These are phyloP conservation scores for Synergus umbraculus DNA, from an alignment of 2,888 invertebrate species.

Conservation along the genomic window DNA sequence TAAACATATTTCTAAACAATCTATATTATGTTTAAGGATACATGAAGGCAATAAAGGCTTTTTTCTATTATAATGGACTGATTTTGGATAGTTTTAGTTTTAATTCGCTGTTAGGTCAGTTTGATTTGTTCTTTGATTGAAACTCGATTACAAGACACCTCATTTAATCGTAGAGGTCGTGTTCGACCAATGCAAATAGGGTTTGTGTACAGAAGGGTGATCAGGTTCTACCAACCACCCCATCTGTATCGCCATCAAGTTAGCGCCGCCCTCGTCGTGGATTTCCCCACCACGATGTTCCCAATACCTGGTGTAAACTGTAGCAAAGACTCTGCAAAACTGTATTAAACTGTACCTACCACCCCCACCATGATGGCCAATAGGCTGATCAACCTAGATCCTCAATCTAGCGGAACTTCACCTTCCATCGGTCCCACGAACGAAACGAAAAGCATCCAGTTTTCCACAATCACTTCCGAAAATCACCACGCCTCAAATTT, in stretches of 20 bases:
- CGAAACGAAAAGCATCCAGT: slow-evolving; percentile 27
- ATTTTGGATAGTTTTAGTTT: neutral
- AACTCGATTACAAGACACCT: neutral
- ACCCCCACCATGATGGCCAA: slow-evolving; percentile 5
- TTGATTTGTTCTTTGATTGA: neutral
- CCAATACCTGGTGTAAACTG: slow-evolving; percentile 22
- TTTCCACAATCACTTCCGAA: slow-evolving; percentile 20
- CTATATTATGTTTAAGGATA: too few species aligned
- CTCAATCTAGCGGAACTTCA: slow-evolving; percentile 41
- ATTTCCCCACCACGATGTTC: neutral
- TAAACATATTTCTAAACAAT: too few species aligned
- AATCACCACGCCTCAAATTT: slow-evolving; percentile 11
- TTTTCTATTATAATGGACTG: neutral
- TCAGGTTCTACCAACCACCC: slow-evolving; percentile 4
- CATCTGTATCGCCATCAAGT: slow-evolving; percentile 1
- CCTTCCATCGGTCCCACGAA: slow-evolving; percentile 29
- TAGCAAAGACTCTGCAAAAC: slow-evolving; percentile 11
- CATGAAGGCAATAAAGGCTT: too few species aligned
- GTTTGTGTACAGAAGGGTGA: neutral
- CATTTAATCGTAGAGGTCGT: neutral
- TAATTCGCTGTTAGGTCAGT: neutral
- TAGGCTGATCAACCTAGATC: slow-evolving; percentile 41
- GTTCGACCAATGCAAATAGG: neutral
- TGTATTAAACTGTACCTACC: slow-evolving; percentile 10
- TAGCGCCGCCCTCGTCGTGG: neutral